Percentiles rank a stretch among this genome's conserved stretches.
phyloP scores from a whole-genome alignment of 2,113 vertebrate genomes.

The Aplodontia rufa region DNA sequence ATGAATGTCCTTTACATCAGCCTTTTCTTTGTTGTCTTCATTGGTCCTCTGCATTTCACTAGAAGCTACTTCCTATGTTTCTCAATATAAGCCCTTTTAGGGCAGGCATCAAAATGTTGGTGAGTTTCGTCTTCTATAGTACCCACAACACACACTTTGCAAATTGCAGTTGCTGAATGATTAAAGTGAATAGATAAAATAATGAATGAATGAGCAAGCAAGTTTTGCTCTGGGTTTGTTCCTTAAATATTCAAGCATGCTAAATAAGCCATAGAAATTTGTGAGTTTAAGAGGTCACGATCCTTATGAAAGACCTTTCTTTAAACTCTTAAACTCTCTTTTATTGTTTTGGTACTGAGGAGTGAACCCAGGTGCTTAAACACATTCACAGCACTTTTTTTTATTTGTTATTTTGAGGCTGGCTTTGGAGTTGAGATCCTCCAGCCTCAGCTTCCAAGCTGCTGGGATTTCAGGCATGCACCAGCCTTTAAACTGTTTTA shows the following conservation, averaged over 20 bases:
- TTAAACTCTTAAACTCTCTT: not conserved
- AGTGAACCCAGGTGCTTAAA: too few relatives aligned
- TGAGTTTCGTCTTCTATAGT: not conserved
- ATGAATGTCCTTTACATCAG: not conserved
- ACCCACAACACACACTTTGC: not conserved
- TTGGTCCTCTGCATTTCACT: not conserved
- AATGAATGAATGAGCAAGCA: not conserved
- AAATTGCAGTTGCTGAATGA: not conserved
- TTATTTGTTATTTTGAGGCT: too few relatives aligned
- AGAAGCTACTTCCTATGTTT: not conserved
- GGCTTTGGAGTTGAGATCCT: too few relatives aligned
- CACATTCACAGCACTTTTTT: too few relatives aligned
- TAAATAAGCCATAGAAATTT: not conserved
- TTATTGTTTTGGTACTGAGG: too few relatives aligned
- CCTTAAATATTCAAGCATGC: constrained; percentile 32
- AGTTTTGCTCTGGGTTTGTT: not conserved
- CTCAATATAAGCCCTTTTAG: not conserved
- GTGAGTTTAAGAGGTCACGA: not conserved
- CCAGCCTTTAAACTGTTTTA: too few relatives aligned
- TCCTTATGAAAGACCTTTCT: not conserved
- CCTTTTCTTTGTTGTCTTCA: not conserved
- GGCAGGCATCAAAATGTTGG: not conserved
- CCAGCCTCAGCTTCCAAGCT: too few relatives aligned
- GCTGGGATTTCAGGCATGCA: too few relatives aligned
- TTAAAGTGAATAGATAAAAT: not conserved